Evolutionary conservation across 35 echinoderm and acorn worm species (phyloP), one percentile per base, ranked within the genome.

Genomic region (Lytechinus variegatus): DNA sequence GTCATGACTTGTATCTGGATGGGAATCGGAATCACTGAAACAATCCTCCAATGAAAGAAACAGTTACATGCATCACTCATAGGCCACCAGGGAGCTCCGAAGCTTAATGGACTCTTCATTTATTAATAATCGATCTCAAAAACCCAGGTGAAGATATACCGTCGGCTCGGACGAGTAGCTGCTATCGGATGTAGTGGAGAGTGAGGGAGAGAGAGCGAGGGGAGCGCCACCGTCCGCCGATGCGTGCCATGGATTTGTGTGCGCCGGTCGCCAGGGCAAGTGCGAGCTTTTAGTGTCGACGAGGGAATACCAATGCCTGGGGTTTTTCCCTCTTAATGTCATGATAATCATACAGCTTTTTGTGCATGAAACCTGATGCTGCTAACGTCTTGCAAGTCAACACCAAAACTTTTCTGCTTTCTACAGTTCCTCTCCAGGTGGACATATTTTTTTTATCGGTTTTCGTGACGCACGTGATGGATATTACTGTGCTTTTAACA

Each of bases 41-140:
- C 29, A 54, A 90, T 90, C 0, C 2, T 11, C 9, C 7, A 90
- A 54, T 44, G 12, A 54, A 8, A 9, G 4, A 21, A 33, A 90
- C 13, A 52, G 88, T 28, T 90, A 90, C 16, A 52, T 7, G 24
- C 52, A 54, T 44, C 88, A 52, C 11, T 90, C 88, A 54, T 44
- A 44, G 33, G 27, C 28, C 27, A 52, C 28, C 4, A 52, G 88
- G 16, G n/a, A 52, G 29, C 88, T 3, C 88, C 7, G 66, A 24
- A 54, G 33, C 88, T 90, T 90, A 90, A 90, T 90, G 88, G 88
- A 90, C 88, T 21, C 24, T 54, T 21, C 88, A 54, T 52, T 52
- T 90, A 90, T 90, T 90, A 54, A 90, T 90, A 54, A 90, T 90
- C 88, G 88, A 90, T 90, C 52, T 1, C 28, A 5, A 52, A 54